Conservation (phyloP, 2,888 invertebrate genomes). For the Bombylius major region DNA sequence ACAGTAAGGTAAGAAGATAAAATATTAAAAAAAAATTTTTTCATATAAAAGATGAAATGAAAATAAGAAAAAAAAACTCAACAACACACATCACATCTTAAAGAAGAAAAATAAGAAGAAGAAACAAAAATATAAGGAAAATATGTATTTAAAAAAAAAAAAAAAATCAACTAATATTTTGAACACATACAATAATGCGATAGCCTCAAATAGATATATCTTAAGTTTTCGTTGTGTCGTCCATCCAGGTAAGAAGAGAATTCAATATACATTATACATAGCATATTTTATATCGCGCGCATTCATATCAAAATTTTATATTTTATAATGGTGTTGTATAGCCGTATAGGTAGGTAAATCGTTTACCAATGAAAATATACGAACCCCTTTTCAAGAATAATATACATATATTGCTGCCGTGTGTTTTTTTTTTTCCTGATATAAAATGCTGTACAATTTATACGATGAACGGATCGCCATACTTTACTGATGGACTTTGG, state of each 20-base stretch:
- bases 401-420: background rate
- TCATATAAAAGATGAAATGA: background rate
- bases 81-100: background rate
- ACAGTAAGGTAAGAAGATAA: background rate
- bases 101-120: too few species aligned
- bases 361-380: conserved; percentile 4
- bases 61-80: background rate
- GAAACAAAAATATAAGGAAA: too few species aligned
- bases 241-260: background rate
- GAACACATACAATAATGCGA: background rate
- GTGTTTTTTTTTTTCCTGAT: too few species aligned
- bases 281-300: background rate
- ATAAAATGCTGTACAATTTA: background rate
- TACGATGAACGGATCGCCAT: background rate
- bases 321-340: background rate
- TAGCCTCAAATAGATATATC: background rate
- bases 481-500: background rate
- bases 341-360: background rate
- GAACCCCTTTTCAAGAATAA: conserved; percentile 6
- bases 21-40: background rate
- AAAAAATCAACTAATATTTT: background rate
- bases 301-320: background rate
- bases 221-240: background rate
- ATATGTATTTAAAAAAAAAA: background rate
- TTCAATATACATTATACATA: background rate